These are phyloP conservation scores for Neosilurus hyrtlii DNA, from an alignment of 2,797 vertebrate species.

Conservation along the genomic window DNA sequence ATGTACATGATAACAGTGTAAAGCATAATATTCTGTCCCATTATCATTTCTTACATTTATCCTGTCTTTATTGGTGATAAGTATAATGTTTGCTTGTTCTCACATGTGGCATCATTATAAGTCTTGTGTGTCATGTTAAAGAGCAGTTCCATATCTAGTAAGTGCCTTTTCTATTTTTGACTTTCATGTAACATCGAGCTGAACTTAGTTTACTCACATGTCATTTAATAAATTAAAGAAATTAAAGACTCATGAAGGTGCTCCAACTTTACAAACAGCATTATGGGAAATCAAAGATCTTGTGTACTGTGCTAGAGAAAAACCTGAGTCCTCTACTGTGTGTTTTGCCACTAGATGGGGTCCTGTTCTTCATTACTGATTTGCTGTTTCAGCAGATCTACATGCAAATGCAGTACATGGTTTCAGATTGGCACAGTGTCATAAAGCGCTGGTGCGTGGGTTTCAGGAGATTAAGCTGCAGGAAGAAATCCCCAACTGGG, in stretches of 20 bases:
- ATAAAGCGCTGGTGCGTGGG: constrained; percentile 29
- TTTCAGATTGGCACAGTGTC: constrained; percentile 26
- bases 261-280: neutral
- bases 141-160: constrained; percentile 37
- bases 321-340: neutral
- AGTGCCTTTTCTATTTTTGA: constrained; percentile 53
- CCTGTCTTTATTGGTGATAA: neutral
- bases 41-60: neutral
- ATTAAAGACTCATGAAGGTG: neutral
- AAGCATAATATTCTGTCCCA: neutral
- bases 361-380: constrained; percentile 15
- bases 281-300: neutral
- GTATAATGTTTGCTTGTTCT: constrained; percentile 2
- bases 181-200: constrained; percentile 31
- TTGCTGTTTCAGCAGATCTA: neutral
- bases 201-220: constrained; percentile 9
- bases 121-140: constrained; percentile 12
- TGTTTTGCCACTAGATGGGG: constrained; percentile 46
- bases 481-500: constrained; percentile 25
- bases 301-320: neutral
- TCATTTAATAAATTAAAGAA: constrained; percentile 35
- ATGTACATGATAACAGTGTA: constrained; percentile 11
- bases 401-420: neutral
- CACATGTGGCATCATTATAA: constrained; percentile 8
- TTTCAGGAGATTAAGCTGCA: constrained; percentile 34